Conservation (phyloP, 2,888 invertebrate species). For the Andrena chrysosceles region DNA sequence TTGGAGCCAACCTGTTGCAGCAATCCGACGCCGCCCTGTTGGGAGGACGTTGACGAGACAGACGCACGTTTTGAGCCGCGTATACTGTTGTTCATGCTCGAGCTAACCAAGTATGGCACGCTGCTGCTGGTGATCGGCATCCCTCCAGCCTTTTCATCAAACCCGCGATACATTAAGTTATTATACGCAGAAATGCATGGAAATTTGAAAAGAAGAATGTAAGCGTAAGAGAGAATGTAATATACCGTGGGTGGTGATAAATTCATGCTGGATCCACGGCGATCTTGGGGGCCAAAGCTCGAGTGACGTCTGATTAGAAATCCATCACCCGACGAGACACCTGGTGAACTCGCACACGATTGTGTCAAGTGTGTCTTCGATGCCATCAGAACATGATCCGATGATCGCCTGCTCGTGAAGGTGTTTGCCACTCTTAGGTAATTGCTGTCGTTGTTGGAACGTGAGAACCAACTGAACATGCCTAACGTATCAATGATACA, state of each 20-base stretch:
- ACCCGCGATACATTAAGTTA: not conserved
- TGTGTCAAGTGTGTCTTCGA: conserved; percentile 95
- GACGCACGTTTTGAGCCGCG: conserved; percentile 90
- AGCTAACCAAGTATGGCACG: conserved; percentile 93
- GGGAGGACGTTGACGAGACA: conserved; percentile 89
- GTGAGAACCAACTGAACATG: conserved; percentile 91
- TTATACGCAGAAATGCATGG: too few species aligned
- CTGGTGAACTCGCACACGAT: conserved; percentile 93
- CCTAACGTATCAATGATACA: conserved; percentile 83
- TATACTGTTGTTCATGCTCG: conserved; percentile 92
- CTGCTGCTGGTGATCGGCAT: conserved; percentile 96
- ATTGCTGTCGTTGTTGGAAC: conserved; percentile 93
- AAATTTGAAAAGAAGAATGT: not conserved
- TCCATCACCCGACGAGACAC: conserved; percentile 89
- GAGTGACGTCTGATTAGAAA: conserved; percentile 95
- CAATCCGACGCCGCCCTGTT: conserved; percentile 91
- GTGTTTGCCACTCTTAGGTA: conserved; percentile 93
- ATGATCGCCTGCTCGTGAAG: conserved; percentile 94
- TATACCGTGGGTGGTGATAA: conserved; percentile 95
- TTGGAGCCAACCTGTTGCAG: conserved; percentile 96
- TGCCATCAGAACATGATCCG: conserved; percentile 96
- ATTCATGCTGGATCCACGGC: conserved; percentile 93
- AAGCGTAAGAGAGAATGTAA: not conserved
- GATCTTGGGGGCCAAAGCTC: conserved; percentile 95
- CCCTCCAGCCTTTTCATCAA: conserved; percentile 90